phyloP scores from a whole-genome alignment of 2,797 vertebrate species.

The Babyrousa celebensis region DNA sequence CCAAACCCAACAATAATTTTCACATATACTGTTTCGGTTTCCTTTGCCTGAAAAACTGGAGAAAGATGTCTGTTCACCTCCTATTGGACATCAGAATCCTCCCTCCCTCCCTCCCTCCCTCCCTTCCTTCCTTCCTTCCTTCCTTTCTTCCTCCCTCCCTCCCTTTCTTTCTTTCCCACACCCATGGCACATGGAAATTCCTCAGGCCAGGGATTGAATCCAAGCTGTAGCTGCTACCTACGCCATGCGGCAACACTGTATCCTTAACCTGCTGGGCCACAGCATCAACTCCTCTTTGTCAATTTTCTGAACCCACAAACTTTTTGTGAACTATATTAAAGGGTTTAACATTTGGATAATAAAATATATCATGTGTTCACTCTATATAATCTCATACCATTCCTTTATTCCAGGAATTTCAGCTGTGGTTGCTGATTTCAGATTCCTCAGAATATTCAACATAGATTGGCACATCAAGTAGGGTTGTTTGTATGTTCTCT shows the following conservation, averaged over 20 bases:
- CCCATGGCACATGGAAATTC: too few relatives aligned
- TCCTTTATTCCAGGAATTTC: constrained; percentile 58
- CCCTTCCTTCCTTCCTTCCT: too few relatives aligned
- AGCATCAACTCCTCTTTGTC: background rate
- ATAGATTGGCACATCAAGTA: background rate
- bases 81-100: background rate
- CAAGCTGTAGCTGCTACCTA: too few relatives aligned
- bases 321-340: constrained; percentile 50
- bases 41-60: background rate
- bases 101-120: too few relatives aligned
- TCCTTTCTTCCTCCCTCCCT: too few relatives aligned
- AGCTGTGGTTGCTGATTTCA: constrained; percentile 51
- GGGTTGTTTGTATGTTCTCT: background rate
- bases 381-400: constrained; percentile 25
- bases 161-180: too few relatives aligned
- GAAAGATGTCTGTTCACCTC: background rate
- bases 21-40: background rate
- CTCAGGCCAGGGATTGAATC: too few relatives aligned
- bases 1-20: background rate
- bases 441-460: background rate
- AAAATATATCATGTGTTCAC: background rate
- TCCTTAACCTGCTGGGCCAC: too few relatives aligned
- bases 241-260: too few relatives aligned
- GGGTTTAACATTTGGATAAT: constrained; percentile 43
- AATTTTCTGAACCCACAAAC: constrained; percentile 51